phyloP scores from a whole-genome alignment of 2,888 invertebrate species.

The Lepeophtheirus nordmannii region DNA sequence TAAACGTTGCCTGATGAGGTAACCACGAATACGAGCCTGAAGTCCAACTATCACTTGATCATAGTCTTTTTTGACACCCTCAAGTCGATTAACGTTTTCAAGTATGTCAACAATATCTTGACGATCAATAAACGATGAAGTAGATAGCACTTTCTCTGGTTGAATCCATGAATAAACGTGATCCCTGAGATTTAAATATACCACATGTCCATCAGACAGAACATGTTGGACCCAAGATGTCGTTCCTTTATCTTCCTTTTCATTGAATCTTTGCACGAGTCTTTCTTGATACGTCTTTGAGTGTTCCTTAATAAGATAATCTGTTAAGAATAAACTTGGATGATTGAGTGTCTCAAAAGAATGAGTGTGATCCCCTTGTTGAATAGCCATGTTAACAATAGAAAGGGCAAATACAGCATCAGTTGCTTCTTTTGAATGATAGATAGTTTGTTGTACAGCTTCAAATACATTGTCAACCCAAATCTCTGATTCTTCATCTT shows the following conservation, averaged over 20 bases:
- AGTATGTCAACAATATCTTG: neutral
- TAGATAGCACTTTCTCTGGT: neutral
- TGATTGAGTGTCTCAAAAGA: neutral
- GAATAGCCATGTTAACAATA: slow-evolving; percentile 25
- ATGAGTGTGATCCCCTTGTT: slow-evolving; percentile 7
- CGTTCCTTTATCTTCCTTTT: neutral
- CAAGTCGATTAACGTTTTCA: slow-evolving; percentile 29
- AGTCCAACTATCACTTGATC: slow-evolving; percentile 37
- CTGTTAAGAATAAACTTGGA: neutral
- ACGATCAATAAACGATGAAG: neutral
- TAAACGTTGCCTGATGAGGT: slow-evolving; percentile 42
- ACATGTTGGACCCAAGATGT: slow-evolving; percentile 16
- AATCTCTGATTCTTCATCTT: slow-evolving; percentile 17
- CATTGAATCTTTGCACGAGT: neutral
- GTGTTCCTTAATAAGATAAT: neutral
- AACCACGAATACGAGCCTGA: slow-evolving; percentile 48
- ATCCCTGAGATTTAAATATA: slow-evolving; percentile 8
- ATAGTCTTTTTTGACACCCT: too few species aligned
- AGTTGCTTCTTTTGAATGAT: slow-evolving; percentile 25
- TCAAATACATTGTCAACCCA: slow-evolving; percentile 27
- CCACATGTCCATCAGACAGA: neutral
- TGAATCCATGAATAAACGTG: neutral
- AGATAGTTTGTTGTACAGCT: slow-evolving; percentile 22
- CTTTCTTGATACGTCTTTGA: neutral
- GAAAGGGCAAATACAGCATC: slow-evolving; percentile 16